phyloP scores from a whole-genome alignment of 2,888 invertebrate species.

The Caenorhabditis sp. region DNA sequence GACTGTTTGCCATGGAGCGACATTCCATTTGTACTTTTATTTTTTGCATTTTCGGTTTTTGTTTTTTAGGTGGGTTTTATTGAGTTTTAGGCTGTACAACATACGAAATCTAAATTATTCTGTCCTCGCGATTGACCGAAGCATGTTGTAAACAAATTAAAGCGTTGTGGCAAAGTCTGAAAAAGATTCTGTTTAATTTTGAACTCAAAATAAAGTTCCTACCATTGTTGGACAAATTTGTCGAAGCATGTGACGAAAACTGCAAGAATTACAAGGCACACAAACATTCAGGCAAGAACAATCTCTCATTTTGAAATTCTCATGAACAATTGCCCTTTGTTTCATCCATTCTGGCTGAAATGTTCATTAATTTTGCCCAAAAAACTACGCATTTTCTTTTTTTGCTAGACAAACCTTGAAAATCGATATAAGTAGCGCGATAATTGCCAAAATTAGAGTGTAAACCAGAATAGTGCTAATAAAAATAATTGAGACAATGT shows the following conservation, averaged over 20 bases:
- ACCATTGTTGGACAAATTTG: constrained; percentile 16
- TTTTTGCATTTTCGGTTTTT: too few species aligned
- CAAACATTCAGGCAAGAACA: constrained; percentile 23
- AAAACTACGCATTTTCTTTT: neutral
- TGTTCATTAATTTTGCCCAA: constrained; percentile 4
- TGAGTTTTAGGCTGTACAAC: neutral
- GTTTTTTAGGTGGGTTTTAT: too few species aligned
- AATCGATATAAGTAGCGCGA: neutral
- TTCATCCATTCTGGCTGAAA: constrained; percentile 29
- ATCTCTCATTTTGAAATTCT: constrained; percentile 17
- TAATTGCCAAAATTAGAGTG: neutral
- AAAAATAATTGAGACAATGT: neutral
- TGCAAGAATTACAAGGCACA: constrained; percentile 21
- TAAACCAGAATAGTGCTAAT: neutral
- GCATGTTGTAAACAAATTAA: neutral
- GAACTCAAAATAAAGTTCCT: too few species aligned
- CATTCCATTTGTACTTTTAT: too few species aligned
- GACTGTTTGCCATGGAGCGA: too few species aligned
- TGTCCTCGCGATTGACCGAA: neutral
- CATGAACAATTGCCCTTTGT: constrained; percentile 13
- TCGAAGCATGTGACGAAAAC: constrained; percentile 12
- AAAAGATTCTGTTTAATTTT: too few species aligned
- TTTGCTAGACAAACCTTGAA: neutral
- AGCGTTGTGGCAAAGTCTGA: neutral
- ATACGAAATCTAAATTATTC: neutral